phyloP scores from a whole-genome alignment of 2,888 invertebrate genomes.

The Parasteatoda lunata region DNA sequence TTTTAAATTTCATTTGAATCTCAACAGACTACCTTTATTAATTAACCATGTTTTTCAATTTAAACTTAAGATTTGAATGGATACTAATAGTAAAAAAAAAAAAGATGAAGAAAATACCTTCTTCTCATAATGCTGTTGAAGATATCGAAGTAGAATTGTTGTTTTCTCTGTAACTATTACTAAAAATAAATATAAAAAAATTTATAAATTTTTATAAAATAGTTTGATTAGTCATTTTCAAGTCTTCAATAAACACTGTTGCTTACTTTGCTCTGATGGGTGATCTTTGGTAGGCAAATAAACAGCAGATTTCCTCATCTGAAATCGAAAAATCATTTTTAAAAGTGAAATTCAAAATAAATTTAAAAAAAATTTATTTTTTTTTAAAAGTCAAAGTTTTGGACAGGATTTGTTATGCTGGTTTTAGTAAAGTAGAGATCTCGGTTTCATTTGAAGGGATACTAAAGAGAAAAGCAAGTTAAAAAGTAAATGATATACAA shows the following conservation, averaged over 20 bases:
- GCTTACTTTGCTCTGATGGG: slow-evolving; percentile 54
- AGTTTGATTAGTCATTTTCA: neutral
- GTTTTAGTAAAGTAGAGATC: too few species aligned
- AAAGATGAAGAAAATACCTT: slow-evolving; percentile 32
- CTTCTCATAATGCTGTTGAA: slow-evolving; percentile 50
- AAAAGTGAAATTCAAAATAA: neutral
- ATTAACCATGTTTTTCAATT: neutral
- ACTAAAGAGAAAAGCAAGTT: neutral
- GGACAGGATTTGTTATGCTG: too few species aligned
- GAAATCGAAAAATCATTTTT: neutral
- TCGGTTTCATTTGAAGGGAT: neutral
- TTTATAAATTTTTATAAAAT: too few species aligned
- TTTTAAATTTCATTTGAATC: neutral
- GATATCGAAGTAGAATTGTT: slow-evolving; percentile 54
- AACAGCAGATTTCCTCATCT: slow-evolving; percentile 48
- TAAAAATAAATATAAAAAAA: slow-evolving; percentile 6
- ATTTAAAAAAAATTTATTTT: too few species aligned
- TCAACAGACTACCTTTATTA: neutral
- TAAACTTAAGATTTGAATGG: neutral
- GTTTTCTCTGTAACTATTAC: slow-evolving; percentile 61
- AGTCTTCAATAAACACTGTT: neutral
- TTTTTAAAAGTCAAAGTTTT: too few species aligned
- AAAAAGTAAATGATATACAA: neutral
- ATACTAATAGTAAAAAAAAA: neutral
- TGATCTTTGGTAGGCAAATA: slow-evolving; percentile 59